Percentiles rank a stretch among this genome's conserved stretches.
Evolutionary conservation across 2,797 vertebrate genomes (phyloP).

Genomic region (Taeniopygia guttata): DNA sequence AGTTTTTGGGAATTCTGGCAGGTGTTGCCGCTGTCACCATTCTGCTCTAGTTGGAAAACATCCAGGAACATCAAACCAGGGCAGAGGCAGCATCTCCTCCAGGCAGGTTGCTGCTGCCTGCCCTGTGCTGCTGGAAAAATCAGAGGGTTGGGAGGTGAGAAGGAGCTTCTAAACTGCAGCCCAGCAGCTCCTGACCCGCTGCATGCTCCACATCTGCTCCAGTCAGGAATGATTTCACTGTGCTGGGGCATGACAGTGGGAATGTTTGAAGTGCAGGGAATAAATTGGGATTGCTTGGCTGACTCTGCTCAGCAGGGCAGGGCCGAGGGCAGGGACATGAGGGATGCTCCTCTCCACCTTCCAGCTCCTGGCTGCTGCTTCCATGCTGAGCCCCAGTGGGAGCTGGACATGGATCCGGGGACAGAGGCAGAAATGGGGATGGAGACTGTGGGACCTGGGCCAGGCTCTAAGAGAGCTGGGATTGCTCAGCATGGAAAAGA

Average conservation of each 20-base stretch:
- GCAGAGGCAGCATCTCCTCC: not conserved
- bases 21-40: not conserved
- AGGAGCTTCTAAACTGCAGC: not conserved
- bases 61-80: not conserved
- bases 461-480: not conserved
- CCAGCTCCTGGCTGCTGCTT: not conserved
- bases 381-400: not conserved
- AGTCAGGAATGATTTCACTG: not conserved
- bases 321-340: not conserved
- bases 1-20: not conserved
- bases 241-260: not conserved
- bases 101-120: not conserved
- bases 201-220: not conserved
- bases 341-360: not conserved
- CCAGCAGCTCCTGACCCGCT: not conserved
- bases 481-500: not conserved
- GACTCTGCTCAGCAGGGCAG: rapidly evolving
- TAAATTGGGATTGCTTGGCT: not conserved
- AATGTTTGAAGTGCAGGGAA: not conserved
- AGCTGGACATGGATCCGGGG: not conserved
- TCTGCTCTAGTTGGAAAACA: not conserved
- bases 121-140: not conserved
- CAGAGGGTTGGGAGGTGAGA: not conserved
- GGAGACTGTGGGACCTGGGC: not conserved
- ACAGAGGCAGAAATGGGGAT: rapidly evolving